phyloP scores from a whole-genome alignment of 2,888 invertebrate genomes.

The Trilocha varians region DNA sequence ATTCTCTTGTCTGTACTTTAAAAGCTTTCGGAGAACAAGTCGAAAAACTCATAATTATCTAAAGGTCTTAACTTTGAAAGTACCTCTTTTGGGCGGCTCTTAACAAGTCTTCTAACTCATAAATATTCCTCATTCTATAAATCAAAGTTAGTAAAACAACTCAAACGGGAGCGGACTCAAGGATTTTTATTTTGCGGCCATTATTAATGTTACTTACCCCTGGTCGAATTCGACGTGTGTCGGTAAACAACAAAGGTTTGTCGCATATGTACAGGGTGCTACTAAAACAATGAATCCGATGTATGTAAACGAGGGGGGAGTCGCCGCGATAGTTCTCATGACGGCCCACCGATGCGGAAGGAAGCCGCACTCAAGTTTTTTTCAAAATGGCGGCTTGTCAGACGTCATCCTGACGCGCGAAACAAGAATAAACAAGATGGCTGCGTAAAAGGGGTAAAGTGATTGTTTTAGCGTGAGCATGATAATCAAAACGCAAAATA shows the following conservation, averaged over 20 bases:
- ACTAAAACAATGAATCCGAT: conserved; percentile 69
- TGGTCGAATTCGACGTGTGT: conserved; percentile 38
- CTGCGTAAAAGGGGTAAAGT: conserved; percentile 42
- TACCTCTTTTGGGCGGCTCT: neutral
- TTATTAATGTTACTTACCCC: conserved; percentile 27
- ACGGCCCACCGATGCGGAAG: conserved; percentile 65
- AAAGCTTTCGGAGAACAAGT: neutral
- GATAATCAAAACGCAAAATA: conserved; percentile 18
- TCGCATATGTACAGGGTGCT: conserved; percentile 44
- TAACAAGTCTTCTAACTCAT: neutral
- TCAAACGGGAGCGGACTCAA: no score
- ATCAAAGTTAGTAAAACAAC: neutral
- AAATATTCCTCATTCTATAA: neutral
- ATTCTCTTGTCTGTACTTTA: neutral
- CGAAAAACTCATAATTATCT: neutral
- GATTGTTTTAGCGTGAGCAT: conserved; percentile 27
- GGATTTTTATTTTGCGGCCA: no score
- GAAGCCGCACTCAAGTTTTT: conserved; percentile 69
- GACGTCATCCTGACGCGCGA: conserved; percentile 53
- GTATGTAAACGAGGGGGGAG: conserved; percentile 68
- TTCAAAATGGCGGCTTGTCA: conserved; percentile 70
- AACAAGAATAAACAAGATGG: conserved; percentile 62
- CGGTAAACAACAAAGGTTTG: conserved; percentile 58
- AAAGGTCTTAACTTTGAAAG: neutral
- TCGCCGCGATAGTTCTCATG: conserved; percentile 65